Evolutionary conservation across 2,113 vertebrate genomes (phyloP).

Genomic region (Leucopternis melanops): DNA sequence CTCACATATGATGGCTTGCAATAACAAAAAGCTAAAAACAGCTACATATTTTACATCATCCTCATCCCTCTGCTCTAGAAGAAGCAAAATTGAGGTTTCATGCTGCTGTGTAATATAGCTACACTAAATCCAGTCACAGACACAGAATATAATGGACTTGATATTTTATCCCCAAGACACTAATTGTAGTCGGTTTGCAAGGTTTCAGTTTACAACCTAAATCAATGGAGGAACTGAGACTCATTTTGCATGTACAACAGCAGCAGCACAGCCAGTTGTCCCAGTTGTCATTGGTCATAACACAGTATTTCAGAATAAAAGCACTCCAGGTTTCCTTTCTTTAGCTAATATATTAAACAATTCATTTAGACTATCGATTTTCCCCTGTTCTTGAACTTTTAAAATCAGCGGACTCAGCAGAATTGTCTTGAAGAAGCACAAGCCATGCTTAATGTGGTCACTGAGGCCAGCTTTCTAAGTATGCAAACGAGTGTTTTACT

Average conservation of each 20-base stretch:
- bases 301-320: background rate
- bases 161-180: background rate
- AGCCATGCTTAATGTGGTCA: background rate
- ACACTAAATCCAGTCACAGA: background rate
- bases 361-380: background rate
- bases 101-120: background rate
- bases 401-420: background rate
- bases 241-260: background rate
- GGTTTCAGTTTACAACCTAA: background rate
- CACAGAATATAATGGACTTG: background rate
- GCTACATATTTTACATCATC: background rate
- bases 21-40: background rate
- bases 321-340: background rate
- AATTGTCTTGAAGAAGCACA: background rate
- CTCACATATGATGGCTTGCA: background rate
- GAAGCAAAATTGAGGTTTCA: background rate
- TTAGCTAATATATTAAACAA: background rate
- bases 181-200: background rate
- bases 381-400: background rate
- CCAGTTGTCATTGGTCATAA: background rate
- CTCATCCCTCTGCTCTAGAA: background rate
- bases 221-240: conserved; percentile 16
- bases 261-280: background rate
- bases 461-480: background rate
- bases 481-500: background rate